Conservation (phyloP, 2,113 vertebrate genomes). For the Eptatretus burgeri region DNA sequence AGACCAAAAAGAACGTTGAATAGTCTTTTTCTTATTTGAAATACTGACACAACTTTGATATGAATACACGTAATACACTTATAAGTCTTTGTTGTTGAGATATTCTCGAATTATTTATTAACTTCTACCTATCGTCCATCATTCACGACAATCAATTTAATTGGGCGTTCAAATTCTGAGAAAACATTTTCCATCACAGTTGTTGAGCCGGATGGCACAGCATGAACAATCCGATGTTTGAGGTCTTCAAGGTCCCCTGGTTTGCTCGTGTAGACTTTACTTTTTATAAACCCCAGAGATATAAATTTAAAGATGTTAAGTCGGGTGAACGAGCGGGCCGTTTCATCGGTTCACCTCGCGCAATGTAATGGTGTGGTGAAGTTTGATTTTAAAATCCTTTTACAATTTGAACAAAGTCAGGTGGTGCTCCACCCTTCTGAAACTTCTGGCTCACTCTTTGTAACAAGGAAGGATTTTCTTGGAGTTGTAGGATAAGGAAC, state of each 20-base stretch:
- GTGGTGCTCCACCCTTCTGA: too few relatives aligned
- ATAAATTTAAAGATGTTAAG: too few relatives aligned
- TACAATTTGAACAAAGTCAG: too few relatives aligned
- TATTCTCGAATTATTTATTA: neutral
- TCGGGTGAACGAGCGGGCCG: too few relatives aligned
- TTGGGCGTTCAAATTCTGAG: neutral
- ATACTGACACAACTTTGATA: neutral
- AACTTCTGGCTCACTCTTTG: too few relatives aligned
- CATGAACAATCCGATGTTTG: neutral
- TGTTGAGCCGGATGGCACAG: neutral
- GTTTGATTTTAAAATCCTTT: too few relatives aligned
- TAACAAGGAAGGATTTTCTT: too few relatives aligned
- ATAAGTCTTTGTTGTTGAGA: neutral
- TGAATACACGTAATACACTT: constrained; percentile 1
- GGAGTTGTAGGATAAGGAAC: too few relatives aligned
- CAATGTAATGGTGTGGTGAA: too few relatives aligned
- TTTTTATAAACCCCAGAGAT: too few relatives aligned
- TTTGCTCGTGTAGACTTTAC: too few relatives aligned
- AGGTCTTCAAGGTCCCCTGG: too few relatives aligned
- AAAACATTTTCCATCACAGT: neutral
- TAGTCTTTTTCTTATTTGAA: neutral
- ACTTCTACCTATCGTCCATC: neutral
- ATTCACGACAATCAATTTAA: neutral
- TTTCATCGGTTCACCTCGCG: neutral
- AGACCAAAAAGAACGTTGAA: neutral